These are phyloP conservation scores for Gymnocephalus cernua DNA, from an alignment of 2,113 vertebrate genomes.

Conservation along the genomic window DNA sequence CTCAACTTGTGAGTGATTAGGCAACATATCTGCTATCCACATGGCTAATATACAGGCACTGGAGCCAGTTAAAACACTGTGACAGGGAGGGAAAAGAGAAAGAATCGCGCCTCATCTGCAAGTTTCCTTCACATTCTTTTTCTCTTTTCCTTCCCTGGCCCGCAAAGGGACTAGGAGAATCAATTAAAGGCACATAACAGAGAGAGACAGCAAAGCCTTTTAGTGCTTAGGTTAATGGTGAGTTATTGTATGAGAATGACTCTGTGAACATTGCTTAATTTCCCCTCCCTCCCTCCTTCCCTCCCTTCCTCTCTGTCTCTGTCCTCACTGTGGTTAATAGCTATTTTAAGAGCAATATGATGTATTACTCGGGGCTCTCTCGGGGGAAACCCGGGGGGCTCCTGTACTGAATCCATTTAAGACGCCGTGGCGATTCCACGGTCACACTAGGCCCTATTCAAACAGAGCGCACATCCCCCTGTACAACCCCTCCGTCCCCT, in stretches of 20 bases:
- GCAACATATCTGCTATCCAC: constrained; percentile 60
- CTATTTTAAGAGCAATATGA: constrained; percentile 83
- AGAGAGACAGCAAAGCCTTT: constrained; percentile 69
- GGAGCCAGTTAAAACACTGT: constrained; percentile 29
- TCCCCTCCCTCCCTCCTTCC: constrained; percentile 46
- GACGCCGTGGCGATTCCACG: constrained; percentile 57
- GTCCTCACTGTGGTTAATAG: constrained; percentile 75
- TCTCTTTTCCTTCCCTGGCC: constrained; percentile 29
- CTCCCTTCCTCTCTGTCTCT: constrained; percentile 35
- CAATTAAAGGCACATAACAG: constrained; percentile 75
- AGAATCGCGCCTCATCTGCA: constrained; percentile 58
- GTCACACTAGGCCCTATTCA: constrained; percentile 60
- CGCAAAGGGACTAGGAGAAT: constrained; percentile 70
- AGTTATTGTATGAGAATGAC: constrained; percentile 81
- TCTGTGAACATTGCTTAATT: constrained; percentile 78
- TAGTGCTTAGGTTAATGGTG: constrained; percentile 78
- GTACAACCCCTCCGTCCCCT: neutral
- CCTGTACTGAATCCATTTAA: constrained; percentile 74
- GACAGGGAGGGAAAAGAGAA: constrained; percentile 24
- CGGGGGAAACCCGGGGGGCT: constrained; percentile 66
- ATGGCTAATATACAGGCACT: constrained; percentile 35
- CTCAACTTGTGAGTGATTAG: constrained; percentile 77
- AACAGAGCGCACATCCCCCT: constrained; percentile 1
- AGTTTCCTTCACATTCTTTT: constrained; percentile 37
- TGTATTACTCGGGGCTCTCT: constrained; percentile 80